Base-by-base conservation (phyloP, 2,797 vertebrate genomes). In the Agapornis canus region DNA sequence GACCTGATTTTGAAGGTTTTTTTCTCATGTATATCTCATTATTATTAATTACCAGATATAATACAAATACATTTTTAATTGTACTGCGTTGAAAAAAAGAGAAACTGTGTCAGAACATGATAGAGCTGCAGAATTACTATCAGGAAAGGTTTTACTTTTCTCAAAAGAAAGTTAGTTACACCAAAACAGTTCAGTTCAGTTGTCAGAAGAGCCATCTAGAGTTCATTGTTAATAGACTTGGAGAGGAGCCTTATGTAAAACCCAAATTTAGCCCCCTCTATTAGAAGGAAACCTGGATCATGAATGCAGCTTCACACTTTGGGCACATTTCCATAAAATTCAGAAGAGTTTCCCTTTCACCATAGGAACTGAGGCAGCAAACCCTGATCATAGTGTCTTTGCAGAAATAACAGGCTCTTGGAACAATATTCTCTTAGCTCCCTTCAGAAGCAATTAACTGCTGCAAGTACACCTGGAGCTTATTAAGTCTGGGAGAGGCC, bases 391-490 rank as follows among this genome's bases (percentile, higher is more conserved):
- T 95, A 93, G 92, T 75, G 66, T 92, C 92, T 92, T 95, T 94
- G 92, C 79, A 96, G 90, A 96, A 97, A 96, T 95, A 96, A 93
- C 95, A 97, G 96, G 87, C 89, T 97, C 94, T 95, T 91, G 94
- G 95, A 95, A 96, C 86, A 92, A 96, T 64, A 91, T 94, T 97
- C 94, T 95, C 90, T 92, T 95, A 84, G 93, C 94, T 96, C 95
- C 95, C 95, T 97, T 97, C 97, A 96, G 97, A 97, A 97, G 95
- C 94, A 98, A 97, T 98, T 97, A 97, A 97, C 95, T 96, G 95
- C 96, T 98, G 96, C 96, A 91, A 97, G 94, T 97, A 98, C 91
- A 98, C 97, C 97, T 98, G 97, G 97, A 98, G 96, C 92, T 69
- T 93, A 97, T 97, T 97, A 97, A 97, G 93, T 94, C 95, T 92